These are phyloP conservation scores for Spea bombifrons DNA, from an alignment of 2,113 vertebrate genomes.

Conservation along the genomic window DNA sequence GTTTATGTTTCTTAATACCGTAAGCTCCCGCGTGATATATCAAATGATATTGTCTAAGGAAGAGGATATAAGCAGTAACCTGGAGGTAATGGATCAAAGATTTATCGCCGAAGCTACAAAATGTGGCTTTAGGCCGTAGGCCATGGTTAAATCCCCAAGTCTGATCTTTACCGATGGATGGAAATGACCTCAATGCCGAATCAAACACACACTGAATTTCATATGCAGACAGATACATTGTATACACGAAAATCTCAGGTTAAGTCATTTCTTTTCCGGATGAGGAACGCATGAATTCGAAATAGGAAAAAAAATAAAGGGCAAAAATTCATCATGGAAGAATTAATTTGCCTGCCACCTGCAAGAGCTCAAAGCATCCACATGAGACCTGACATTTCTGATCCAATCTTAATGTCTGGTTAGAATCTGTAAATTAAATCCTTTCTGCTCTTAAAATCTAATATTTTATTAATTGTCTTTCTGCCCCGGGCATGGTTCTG, in stretches of 20 bases:
- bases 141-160: neutral
- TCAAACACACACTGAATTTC: neutral
- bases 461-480: neutral
- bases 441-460: neutral
- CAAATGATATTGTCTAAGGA: neutral
- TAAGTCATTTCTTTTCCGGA: too few relatives aligned
- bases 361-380: conserved; percentile 11
- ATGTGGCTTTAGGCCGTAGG: neutral
- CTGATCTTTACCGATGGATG: neutral
- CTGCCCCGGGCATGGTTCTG: too few relatives aligned
- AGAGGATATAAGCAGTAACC: neutral
- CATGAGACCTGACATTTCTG: conserved; percentile 34
- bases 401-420: conserved; percentile 14
- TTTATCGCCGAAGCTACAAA: neutral
- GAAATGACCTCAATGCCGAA: neutral
- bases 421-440: conserved; percentile 13
- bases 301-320: conserved; percentile 19
- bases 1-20: neutral
- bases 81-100: conserved; percentile 1
- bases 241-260: too few relatives aligned
- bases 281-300: too few relatives aligned
- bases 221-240: too few relatives aligned
- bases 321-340: conserved; percentile 21
- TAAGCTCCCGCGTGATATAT: neutral
- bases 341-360: conserved; percentile 34